Evolutionary conservation across 2,113 vertebrate species (phyloP).

Genomic region (Camelus dromedarius): DNA sequence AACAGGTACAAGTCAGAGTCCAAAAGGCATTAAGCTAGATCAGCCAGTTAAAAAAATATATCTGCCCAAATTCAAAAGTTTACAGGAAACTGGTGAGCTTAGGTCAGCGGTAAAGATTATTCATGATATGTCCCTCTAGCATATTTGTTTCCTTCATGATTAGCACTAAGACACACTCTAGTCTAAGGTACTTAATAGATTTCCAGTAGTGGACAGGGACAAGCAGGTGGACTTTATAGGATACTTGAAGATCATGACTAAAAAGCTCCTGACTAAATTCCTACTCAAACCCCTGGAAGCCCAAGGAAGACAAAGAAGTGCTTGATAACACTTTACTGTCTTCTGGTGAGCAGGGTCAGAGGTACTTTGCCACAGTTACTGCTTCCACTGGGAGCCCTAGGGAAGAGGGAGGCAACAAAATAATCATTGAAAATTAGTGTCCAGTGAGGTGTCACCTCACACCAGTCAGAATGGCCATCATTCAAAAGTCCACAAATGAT

Average conservation of each 20-base stretch:
- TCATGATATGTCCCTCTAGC: neutral
- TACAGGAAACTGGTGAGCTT: slow-evolving; percentile 35
- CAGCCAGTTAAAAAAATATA: neutral
- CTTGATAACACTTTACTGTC: neutral
- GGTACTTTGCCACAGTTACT: neutral
- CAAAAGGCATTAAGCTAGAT: neutral
- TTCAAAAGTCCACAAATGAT: too few species aligned
- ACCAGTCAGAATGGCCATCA: too few species aligned
- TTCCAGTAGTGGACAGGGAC: slow-evolving; percentile 11
- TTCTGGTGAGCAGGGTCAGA: neutral
- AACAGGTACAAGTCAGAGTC: neutral
- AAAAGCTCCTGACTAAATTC: neutral
- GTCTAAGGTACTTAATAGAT: neutral
- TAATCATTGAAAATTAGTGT: neutral
- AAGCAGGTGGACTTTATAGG: neutral
- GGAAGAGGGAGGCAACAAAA: neutral
- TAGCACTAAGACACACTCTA: neutral
- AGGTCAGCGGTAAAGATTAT: slow-evolving; percentile 21
- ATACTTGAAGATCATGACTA: neutral
- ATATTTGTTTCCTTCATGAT: slow-evolving; percentile 20
- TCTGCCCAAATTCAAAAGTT: neutral
- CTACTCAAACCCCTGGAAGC: neutral
- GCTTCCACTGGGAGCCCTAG: neutral
- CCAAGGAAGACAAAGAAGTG: neutral
- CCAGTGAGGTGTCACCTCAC: too few species aligned